A percentile compares a stretch with the other conserved stretches of the same genome.
These are phyloP conservation scores for Aphaenogaster rudis DNA, from an alignment of 1,140 invertebrate genomes.

Conservation along the genomic window DNA sequence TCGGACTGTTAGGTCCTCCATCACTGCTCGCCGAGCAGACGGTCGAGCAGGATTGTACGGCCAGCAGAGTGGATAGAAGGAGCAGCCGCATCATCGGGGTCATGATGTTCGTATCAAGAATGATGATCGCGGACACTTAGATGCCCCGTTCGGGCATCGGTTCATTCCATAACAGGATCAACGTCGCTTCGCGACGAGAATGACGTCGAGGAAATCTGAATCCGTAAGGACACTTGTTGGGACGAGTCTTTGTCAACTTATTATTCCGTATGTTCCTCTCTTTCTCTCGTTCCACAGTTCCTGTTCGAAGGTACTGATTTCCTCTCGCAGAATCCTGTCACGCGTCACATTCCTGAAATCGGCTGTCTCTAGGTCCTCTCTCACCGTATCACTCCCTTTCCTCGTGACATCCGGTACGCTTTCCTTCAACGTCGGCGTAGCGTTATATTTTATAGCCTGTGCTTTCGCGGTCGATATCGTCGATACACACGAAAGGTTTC, in stretches of 20 bases:
- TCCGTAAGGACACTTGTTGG: conserved; percentile 69
- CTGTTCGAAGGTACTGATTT: neutral
- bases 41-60: conserved; percentile 37
- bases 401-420: conserved; percentile 54
- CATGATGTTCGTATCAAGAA: conserved; percentile 59
- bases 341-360: conserved; percentile 65
- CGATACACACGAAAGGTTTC: neutral
- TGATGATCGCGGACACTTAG: conserved; percentile 55
- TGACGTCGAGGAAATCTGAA: neutral
- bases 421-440: neutral
- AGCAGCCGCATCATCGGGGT: conserved; percentile 63
- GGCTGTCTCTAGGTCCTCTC: conserved; percentile 11
- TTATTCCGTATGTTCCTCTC: conserved; percentile 26
- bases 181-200: conserved; percentile 1
- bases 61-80: conserved; percentile 31
- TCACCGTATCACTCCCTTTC: conserved; percentile 17
- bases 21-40: conserved; percentile 72
- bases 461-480: conserved; percentile 29
- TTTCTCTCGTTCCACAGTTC: neutral
- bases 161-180: conserved; percentile 74
- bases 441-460: conserved; percentile 61
- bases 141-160: conserved; percentile 58
- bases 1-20: conserved; percentile 83
- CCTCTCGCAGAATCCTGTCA: neutral
- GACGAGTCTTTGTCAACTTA: conserved; percentile 15